Base-by-base conservation (phyloP, 2,113 vertebrate genomes). In the Phalacrocorax aristotelis region DNA sequence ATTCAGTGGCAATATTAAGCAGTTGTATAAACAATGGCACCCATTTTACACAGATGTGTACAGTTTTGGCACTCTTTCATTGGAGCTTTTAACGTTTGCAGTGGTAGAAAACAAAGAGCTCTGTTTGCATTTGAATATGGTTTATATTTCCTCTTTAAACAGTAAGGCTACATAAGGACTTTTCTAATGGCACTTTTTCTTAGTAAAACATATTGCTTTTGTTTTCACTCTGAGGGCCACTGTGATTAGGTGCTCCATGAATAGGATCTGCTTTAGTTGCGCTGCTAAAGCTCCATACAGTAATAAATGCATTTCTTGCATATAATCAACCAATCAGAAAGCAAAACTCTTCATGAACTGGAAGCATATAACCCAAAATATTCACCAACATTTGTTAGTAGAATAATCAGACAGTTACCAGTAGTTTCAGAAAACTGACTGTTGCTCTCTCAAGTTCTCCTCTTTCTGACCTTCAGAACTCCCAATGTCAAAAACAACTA, bases 381-480 rank as follows among this genome's bases (percentile, higher is more conserved):
- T 49, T 38, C 68, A 25, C 55, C 65, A 20, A 12, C 21, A 44
- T 46, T 89, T 51, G 11, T 29, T 20, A 69, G 49, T 0, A 72
- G 44, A 75, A 38, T 11, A 46, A 71, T 10, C 46, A 57, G 34
- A 2, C 29, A 42, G 49, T 62, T 44, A 70, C 34, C 40, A 42
- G 57, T 38, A 71, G 29, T 22, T 38, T 55, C 76, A 83, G 78
- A 18, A 60, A 66, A 42, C 51, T 57, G 48, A 12, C 58, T 38
- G n/a, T 18, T 72, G 70, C 57, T 81, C 27, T 11, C 62, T 80
- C 12, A 30, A 36, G 55, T 25, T 83, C 68, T 65, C 66, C 65
- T 77, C 92, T 91, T 92, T 62, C n/a, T 82, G 84, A 94, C 57
- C 76, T 52, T 25, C 89, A 82, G 66, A 91, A 60, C 62, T 79